A percentile compares a stretch with the other conserved stretches of the same genome.
phyloP scores from a whole-genome alignment of 2,797 vertebrate genomes.

The Novumbra hubbsi region DNA sequence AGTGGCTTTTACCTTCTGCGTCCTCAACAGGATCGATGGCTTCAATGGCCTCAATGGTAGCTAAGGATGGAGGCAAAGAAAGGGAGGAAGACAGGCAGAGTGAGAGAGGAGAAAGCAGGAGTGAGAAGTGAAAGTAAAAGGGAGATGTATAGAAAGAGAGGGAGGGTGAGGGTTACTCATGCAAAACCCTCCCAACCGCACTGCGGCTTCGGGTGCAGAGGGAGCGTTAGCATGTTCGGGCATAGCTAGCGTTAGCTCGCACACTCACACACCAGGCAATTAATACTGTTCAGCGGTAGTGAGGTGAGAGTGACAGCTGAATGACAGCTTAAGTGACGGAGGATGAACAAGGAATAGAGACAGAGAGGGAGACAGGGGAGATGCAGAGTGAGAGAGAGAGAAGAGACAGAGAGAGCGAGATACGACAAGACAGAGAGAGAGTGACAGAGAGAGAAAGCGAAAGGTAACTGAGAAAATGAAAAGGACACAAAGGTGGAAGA shows the following conservation, averaged over 20 bases:
- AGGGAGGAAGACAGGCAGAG: neutral
- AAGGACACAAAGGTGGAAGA: slow-evolving; percentile 16
- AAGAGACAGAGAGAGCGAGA: slow-evolving; percentile 24
- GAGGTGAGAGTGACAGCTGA: slow-evolving; percentile 56
- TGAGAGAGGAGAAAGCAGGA: slow-evolving; percentile 63
- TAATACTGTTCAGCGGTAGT: slow-evolving; percentile 58
- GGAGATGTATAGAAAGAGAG: slow-evolving; percentile 8
- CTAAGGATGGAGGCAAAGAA: slow-evolving; percentile 70
- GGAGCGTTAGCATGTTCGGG: slow-evolving; percentile 48
- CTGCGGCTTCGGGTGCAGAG: slow-evolving; percentile 41
- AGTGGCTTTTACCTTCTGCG: slow-evolving; percentile 71
- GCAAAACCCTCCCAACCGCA: slow-evolving; percentile 45
- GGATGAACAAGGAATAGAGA: slow-evolving; percentile 40
- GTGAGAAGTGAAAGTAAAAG: slow-evolving; percentile 22
- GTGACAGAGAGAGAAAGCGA: slow-evolving; percentile 39
- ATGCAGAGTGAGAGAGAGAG: slow-evolving; percentile 31
- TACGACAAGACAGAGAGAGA: slow-evolving; percentile 30
- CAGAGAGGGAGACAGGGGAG: slow-evolving; percentile 15
- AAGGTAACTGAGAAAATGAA: slow-evolving; percentile 28
- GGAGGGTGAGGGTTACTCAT: slow-evolving; percentile 33
- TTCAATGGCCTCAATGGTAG: slow-evolving; percentile 80
- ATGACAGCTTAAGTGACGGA: slow-evolving; percentile 50
- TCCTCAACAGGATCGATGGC: slow-evolving; percentile 78
- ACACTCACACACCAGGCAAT: slow-evolving; percentile 49
- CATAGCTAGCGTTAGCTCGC: slow-evolving; percentile 47